Percentiles rank a stretch among this genome's conserved stretches.
Evolutionary conservation across 2,797 vertebrate species (phyloP).

Genomic region (Sarcoramphus papa): DNA sequence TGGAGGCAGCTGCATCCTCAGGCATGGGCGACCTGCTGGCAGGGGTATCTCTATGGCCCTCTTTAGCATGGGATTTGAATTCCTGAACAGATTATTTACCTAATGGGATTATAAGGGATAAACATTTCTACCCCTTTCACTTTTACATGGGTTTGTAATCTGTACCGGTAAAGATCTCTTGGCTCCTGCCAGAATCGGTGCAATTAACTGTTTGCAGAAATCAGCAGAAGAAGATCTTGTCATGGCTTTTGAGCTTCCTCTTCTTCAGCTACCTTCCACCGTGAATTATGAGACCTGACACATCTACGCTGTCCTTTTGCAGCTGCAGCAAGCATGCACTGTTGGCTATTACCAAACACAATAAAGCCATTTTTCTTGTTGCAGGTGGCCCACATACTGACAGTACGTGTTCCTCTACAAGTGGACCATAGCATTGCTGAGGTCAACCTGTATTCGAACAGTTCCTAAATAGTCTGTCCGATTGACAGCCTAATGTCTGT

Average conservation of each 20-base stretch:
- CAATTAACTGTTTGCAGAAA: neutral
- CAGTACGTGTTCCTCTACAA: neutral
- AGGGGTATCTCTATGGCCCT: neutral
- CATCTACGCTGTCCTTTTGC: neutral
- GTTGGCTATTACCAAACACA: neutral
- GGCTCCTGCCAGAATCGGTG: neutral
- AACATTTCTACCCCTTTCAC: neutral
- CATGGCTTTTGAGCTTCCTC: neutral
- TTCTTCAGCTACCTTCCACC: neutral
- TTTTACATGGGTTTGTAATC: neutral
- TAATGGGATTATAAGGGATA: neutral
- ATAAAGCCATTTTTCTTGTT: neutral
- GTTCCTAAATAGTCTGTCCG: neutral
- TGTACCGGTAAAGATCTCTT: neutral
- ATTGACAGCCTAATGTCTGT: neutral
- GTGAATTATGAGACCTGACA: neutral
- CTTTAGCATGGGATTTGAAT: neutral
- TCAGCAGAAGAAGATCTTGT: neutral
- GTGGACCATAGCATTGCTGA: neutral
- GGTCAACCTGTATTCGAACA: neutral
- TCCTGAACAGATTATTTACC: neutral
- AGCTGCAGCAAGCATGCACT: neutral
- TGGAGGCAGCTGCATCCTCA: neutral
- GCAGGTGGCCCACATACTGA: slow-evolving; percentile 26
- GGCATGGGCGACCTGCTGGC: neutral